phyloP scores from a whole-genome alignment of 2,888 invertebrate species.

The Saturnia pavonia region DNA sequence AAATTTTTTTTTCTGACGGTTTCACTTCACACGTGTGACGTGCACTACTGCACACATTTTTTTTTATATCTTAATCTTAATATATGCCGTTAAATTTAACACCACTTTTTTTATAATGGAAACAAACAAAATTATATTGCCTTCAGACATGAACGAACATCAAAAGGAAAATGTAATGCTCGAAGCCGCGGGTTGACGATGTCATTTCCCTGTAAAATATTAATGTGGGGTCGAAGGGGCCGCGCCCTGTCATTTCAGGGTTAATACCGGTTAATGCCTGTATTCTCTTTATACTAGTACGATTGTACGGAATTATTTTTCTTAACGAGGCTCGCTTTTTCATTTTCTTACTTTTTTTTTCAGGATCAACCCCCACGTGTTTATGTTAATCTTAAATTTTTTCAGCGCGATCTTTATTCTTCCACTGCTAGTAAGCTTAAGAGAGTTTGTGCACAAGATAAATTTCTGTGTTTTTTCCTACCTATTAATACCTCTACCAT shows the following conservation, averaged over 20 bases:
- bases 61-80: not conserved
- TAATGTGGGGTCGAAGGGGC: constrained; percentile 59
- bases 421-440: too few relatives aligned
- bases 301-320: constrained; percentile 61
- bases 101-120: constrained; percentile 41
- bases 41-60: too few relatives aligned
- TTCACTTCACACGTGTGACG: too few relatives aligned
- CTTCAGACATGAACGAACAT: constrained; percentile 68
- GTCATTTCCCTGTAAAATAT: constrained; percentile 75
- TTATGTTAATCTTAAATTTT: too few relatives aligned
- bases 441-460: too few relatives aligned
- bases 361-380: not conserved
- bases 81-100: constrained; percentile 7
- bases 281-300: constrained; percentile 55
- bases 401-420: too few relatives aligned
- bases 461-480: too few relatives aligned
- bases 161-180: constrained; percentile 78
- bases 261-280: constrained; percentile 66
- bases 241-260: constrained; percentile 68
- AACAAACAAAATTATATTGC: constrained; percentile 69
- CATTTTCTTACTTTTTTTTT: constrained; percentile 21
- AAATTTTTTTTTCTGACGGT: too few relatives aligned
- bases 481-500: too few relatives aligned
- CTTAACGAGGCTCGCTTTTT: constrained; percentile 43
- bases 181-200: constrained; percentile 53